Evolutionary conservation across 2,113 vertebrate genomes (phyloP).

Genomic region (Elachura formosa): DNA sequence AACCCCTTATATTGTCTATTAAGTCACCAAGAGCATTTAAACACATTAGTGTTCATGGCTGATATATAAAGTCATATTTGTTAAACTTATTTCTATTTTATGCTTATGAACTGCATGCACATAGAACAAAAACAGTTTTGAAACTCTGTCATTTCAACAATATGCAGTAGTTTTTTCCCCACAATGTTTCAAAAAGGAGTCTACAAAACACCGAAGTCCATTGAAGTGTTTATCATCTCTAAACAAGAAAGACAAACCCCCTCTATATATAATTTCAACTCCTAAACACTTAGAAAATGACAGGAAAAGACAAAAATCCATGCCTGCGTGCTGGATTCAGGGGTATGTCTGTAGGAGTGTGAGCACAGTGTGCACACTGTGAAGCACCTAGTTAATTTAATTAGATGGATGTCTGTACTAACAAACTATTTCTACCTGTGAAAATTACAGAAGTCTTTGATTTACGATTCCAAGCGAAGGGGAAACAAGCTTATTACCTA

Average conservation of each 20-base stretch:
- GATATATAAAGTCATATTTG: neutral
- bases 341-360: accelerated
- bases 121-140: neutral
- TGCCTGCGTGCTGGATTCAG: neutral
- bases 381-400: neutral
- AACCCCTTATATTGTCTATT: neutral
- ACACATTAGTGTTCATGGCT: neutral
- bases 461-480: neutral
- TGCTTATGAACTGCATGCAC: neutral
- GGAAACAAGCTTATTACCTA: neutral
- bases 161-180: neutral
- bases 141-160: neutral
- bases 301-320: neutral
- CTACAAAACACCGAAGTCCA: neutral
- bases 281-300: neutral
- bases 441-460: neutral
- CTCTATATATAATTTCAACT: neutral
- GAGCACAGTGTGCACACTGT: neutral
- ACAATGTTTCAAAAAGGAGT: neutral
- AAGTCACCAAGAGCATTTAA: neutral
- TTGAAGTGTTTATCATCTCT: neutral
- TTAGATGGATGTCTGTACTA: neutral
- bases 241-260: neutral
- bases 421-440: neutral
- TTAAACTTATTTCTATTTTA: neutral